Evolutionary conservation across 2,888 invertebrate genomes (phyloP), one percentile per base, ranked within the genome.

Genomic region (Cheilosia soror): DNA sequence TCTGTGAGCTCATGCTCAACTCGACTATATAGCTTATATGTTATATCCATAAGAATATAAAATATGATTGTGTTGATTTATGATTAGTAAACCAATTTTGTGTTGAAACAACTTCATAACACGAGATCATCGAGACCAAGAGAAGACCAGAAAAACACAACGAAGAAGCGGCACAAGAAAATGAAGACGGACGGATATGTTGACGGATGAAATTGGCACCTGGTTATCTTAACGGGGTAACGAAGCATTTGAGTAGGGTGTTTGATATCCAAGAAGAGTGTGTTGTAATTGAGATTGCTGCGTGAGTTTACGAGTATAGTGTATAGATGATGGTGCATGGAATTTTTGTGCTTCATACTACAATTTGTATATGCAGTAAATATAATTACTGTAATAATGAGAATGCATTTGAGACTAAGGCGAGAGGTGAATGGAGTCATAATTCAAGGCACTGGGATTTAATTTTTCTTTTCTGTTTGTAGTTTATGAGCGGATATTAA

Each of bases 51-150:
- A 80, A 79, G 80, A 66, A 75, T 84, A 80, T 84, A 80, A 84
- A 75, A 80, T 84, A 84, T 84, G 79, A 84, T 60, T 84, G 60
- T 80, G 79, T 84, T 84, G 84, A 84, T 84, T 66, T 84, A 84
- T 84, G 79, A 84, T 69, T 79, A 84, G 84, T 80, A 75, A 75
- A 84, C 79, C 69, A 29, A 80, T 79, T 75, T 68, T 84, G 79
- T 84, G 75, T 84, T 84, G 69, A 75, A 84, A 84, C 75, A 84
- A 80, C 80, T 84, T 84, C 63, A 84, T 84, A 80, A 79, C 69
- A 79, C 51, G 44, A 47, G 68, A 69, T 79, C 78, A 72, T 79
- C 53, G 47, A 47, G 65, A 53, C 15, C 20, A 7, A 9, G 60
- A 37, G 29, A 42, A 42, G 15, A 51, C 7, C 31, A 11, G 9